A percentile compares a stretch with the other conserved stretches of the same genome.
Conservation (phyloP, 2,797 vertebrate genomes). For the Balearica regulorum region DNA sequence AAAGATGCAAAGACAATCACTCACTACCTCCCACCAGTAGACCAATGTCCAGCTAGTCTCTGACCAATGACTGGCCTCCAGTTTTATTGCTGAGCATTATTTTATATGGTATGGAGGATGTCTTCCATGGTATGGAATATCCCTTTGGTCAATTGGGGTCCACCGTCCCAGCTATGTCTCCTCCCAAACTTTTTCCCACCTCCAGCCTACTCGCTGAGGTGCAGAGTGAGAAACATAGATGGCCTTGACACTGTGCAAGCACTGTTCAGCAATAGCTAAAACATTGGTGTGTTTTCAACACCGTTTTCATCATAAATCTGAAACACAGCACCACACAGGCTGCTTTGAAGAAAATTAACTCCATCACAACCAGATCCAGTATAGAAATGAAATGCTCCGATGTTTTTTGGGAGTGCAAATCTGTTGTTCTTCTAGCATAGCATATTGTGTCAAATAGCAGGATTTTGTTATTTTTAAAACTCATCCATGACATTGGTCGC, state of each 20-base stretch:
- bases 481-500: fast-evolving
- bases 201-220: not conserved
- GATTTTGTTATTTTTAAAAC: not conserved
- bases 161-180: not conserved
- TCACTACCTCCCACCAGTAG: not conserved
- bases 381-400: not conserved
- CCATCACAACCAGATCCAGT: not conserved
- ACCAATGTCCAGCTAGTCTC: not conserved
- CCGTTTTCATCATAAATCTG: not conserved
- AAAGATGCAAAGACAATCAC: not conserved
- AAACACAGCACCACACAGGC: not conserved
- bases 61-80: not conserved
- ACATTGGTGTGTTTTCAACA: not conserved
- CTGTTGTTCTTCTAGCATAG: not conserved
- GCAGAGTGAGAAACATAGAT: not conserved
- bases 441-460: not conserved
- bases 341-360: not conserved
- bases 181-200: not conserved
- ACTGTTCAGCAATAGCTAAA: not conserved
- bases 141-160: not conserved
- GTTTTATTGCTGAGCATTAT: not conserved
- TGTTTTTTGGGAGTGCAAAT: not conserved
- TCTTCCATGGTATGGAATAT: not conserved
- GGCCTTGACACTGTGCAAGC: not conserved
- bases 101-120: not conserved